These are phyloP conservation scores for Spisula solida DNA, from an alignment of 2,888 invertebrate species.

Conservation along the genomic window DNA sequence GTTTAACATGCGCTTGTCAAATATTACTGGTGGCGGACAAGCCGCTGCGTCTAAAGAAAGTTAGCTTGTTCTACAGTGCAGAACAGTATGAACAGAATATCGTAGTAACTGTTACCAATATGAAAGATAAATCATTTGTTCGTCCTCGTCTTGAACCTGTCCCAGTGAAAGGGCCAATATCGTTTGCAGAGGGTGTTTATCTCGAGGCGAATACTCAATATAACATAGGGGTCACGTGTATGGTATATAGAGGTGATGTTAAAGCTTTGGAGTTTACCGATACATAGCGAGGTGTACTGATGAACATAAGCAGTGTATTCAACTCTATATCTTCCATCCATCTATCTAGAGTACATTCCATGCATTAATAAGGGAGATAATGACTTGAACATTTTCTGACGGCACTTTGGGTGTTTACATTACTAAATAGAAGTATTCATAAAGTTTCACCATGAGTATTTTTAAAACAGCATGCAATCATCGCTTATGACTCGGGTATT, in stretches of 20 bases:
- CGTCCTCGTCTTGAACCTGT: slow-evolving; percentile 64
- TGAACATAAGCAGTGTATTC: slow-evolving; percentile 69
- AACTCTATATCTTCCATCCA: slow-evolving; percentile 67
- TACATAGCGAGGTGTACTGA: slow-evolving; percentile 59
- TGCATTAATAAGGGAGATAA: background rate
- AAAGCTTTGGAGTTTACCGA: slow-evolving; percentile 65
- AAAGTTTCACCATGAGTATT: no score
- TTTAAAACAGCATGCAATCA: no score
- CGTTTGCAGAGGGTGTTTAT: slow-evolving; percentile 63
- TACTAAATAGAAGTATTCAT: no score
- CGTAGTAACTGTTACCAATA: slow-evolving; percentile 63
- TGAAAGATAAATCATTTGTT: slow-evolving; percentile 64
- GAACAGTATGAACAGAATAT: slow-evolving; percentile 66
- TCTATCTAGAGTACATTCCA: slow-evolving; percentile 62
- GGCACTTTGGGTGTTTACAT: no score
- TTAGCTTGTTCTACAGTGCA: slow-evolving; percentile 63
- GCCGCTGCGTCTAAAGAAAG: slow-evolving; percentile 62
- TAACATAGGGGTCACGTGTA: slow-evolving; percentile 63
- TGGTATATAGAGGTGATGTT: slow-evolving; percentile 70
- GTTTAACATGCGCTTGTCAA: slow-evolving; percentile 64
- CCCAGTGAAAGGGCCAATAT: slow-evolving; percentile 60
- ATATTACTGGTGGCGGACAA: slow-evolving; percentile 68
- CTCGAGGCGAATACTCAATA: slow-evolving; percentile 66
- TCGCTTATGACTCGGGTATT: no score
- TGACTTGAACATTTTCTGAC: no score